These are phyloP conservation scores for Rhizomys pruinosus DNA, from an alignment of 2,113 vertebrate species.

Conservation along the genomic window DNA sequence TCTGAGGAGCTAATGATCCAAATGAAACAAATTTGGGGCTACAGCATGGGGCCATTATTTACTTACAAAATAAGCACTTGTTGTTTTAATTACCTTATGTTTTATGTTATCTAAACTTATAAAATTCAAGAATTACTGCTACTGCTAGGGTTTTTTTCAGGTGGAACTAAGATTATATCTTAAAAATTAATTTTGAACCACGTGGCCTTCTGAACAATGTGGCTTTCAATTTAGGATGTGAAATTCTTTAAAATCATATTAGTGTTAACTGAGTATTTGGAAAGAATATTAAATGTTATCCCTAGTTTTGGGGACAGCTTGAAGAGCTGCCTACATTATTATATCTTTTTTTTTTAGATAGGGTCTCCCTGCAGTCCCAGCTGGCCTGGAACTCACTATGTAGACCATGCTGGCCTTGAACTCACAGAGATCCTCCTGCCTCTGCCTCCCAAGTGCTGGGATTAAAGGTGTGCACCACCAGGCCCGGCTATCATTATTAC, in stretches of 20 bases:
- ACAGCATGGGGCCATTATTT: neutral
- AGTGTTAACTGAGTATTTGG: neutral
- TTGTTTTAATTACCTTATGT: slow-evolving; percentile 63
- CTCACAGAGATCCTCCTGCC: too few relatives aligned
- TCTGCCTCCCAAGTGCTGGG: too few relatives aligned
- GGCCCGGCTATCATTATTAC: too few relatives aligned
- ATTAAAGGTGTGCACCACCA: too few relatives aligned
- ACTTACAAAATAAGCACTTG: neutral
- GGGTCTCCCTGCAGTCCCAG: too few relatives aligned
- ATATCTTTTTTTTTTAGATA: too few relatives aligned
- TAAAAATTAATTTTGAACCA: slow-evolving; percentile 34
- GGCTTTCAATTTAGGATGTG: slow-evolving; percentile 24
- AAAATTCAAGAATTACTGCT: slow-evolving; percentile 25
- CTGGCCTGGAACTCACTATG: too few relatives aligned
- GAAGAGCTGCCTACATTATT: neutral
- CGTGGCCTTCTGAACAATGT: neutral
- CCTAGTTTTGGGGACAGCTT: slow-evolving; percentile 51
- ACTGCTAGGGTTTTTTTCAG: slow-evolving; percentile 38
- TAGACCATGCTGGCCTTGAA: too few relatives aligned
- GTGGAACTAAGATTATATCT: slow-evolving; percentile 44
- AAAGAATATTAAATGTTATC: slow-evolving; percentile 58
- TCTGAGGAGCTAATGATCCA: neutral
- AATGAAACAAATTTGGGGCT: neutral
- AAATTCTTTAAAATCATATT: slow-evolving; percentile 22
- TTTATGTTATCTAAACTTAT: slow-evolving; percentile 17